phyloP scores from a whole-genome alignment of 2,113 vertebrate species.

The Petrocephalus zakoni region DNA sequence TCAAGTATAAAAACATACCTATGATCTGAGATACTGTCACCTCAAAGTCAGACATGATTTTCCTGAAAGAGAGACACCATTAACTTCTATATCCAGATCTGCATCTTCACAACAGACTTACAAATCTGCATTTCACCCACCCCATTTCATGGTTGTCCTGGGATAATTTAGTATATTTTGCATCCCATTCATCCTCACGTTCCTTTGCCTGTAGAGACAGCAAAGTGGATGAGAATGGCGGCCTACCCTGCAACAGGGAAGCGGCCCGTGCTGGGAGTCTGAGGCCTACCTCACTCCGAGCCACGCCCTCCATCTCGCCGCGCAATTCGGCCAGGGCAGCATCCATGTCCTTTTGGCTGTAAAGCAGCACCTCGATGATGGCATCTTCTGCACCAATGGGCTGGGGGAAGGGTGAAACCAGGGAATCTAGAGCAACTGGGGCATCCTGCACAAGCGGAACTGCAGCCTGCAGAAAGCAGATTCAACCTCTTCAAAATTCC shows the following conservation, averaged over 20 bases:
- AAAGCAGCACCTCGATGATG: constrained; percentile 81
- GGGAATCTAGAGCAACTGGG: constrained; percentile 29
- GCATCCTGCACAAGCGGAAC: constrained; percentile 30
- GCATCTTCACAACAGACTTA: not conserved
- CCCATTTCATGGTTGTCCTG: constrained; percentile 72
- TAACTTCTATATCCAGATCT: not conserved
- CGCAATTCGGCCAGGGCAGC: constrained; percentile 61
- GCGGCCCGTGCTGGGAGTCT: not conserved
- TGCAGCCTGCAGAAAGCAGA: constrained; percentile 28
- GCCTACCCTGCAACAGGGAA: not conserved
- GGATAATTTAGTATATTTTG: constrained; percentile 55
- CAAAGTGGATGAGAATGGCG: not conserved
- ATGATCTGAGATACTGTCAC: constrained; percentile 65
- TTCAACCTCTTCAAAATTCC: not conserved
- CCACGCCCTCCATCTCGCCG: constrained; percentile 44
- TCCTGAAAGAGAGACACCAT: constrained; percentile 53
- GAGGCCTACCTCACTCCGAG: not conserved
- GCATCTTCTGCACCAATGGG: constrained; percentile 52
- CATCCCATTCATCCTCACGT: constrained; percentile 55
- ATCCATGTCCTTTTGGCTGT: constrained; percentile 88
- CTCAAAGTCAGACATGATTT: constrained; percentile 78
- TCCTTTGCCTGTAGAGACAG: constrained; percentile 57
- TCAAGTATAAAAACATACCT: constrained; percentile 54
- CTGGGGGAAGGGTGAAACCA: constrained; percentile 45
- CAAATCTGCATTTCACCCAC: constrained; percentile 48